Evolutionary conservation across 2,888 invertebrate species (phyloP).

Genomic region (Taphrorychus bicolor): DNA sequence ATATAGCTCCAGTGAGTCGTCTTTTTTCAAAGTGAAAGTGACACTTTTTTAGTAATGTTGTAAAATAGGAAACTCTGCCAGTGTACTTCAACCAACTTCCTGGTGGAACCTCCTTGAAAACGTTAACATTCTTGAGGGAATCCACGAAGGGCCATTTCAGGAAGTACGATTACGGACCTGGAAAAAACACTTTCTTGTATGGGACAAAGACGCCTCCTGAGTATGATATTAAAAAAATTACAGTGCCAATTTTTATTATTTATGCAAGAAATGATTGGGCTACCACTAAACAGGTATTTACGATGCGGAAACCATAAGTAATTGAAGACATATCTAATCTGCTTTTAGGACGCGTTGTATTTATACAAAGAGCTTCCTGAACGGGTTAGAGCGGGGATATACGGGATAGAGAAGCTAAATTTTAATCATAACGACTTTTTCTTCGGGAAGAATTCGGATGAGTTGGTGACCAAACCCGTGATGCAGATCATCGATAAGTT

Average conservation of each 20-base stretch:
- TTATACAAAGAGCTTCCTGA: slow-evolving; percentile 53
- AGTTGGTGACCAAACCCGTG: slow-evolving; percentile 51
- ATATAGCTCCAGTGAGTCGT: slow-evolving; percentile 54
- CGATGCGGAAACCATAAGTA: too few species aligned
- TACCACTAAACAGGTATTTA: slow-evolving; percentile 64
- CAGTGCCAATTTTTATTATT: slow-evolving; percentile 66
- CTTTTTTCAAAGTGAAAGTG: neutral
- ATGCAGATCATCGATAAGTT: slow-evolving; percentile 49
- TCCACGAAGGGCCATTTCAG: slow-evolving; percentile 60
- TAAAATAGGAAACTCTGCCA: slow-evolving; percentile 54
- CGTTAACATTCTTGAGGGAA: slow-evolving; percentile 52
- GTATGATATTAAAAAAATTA: slow-evolving; percentile 67
- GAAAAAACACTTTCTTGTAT: slow-evolving; percentile 61
- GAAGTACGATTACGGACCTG: slow-evolving; percentile 64
- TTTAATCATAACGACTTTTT: slow-evolving; percentile 59
- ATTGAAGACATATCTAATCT: neutral
- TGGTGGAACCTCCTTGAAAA: slow-evolving; percentile 54
- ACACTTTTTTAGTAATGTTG: neutral
- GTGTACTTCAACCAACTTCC: slow-evolving; percentile 55
- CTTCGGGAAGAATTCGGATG: slow-evolving; percentile 54
- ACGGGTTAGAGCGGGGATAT: slow-evolving; percentile 51
- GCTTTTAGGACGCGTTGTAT: slow-evolving; percentile 54
- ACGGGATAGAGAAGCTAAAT: slow-evolving; percentile 52
- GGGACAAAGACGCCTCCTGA: slow-evolving; percentile 64
- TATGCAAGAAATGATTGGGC: slow-evolving; percentile 71